Base-by-base conservation (phyloP, 2,797 vertebrate genomes). In the Danio kyathit region DNA sequence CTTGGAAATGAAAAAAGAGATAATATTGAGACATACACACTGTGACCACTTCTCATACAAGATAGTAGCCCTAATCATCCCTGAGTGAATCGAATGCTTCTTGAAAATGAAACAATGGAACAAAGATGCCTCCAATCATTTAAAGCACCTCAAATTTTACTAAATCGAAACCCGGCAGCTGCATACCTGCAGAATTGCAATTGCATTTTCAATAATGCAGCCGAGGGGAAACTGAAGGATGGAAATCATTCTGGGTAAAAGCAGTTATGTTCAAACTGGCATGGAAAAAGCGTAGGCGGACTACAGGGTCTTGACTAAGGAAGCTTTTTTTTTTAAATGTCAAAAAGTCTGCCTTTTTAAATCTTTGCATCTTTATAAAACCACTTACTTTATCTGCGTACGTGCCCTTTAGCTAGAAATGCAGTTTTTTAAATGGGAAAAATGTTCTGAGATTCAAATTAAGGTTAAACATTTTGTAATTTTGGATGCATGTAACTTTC, bases 321-420 rank as follows among this genome's bases (percentile, higher is more conserved):
- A 49, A 14, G 6, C 29, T 29, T 48, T 76, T 64, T 79, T 44
- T 84, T 73, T 44, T 13, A 65, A 77, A 86, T 80, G 80, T 79
- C 69, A 83, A 72, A 63, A 80, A 61, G 60, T 69, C 60, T 14
- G 5, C 60, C 40, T 79, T 44, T 70, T 79, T 29, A 38, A 14
- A 74, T 76, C 14, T 46, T 57, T 29, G 17, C 19, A 12, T 51
- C 48, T 73, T 75, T 59, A 61, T 54, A 80, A 19, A 63, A 76
- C 41, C 66, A 40, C 79, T 56, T 52, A 63, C 19, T 29, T 29
- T 29, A 29, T 29, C 57, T 65, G 69, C 17, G 10, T 46, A 17
- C 1, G 21, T 77, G 73, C 56, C 73, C 73, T 82, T 77, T 60
- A n/a, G 3, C 67, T 40, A 46, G 46, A 65, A 65, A 54, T 54